phyloP scores from a whole-genome alignment of 1,140 invertebrate genomes.

The Caenorhabditis remanei region DNA sequence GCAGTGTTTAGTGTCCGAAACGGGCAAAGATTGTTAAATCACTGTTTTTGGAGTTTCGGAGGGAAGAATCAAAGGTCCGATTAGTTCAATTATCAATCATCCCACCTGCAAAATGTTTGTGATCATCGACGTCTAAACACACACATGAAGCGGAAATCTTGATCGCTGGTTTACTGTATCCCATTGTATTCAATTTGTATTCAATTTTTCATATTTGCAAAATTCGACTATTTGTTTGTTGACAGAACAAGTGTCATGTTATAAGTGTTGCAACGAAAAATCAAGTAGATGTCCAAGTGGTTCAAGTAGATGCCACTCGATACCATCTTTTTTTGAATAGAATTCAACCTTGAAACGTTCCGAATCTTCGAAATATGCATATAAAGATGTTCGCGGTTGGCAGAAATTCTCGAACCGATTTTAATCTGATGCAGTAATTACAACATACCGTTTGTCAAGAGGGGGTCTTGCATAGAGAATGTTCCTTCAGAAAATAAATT shows the following conservation, averaged over 20 bases:
- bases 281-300: constrained; percentile 18
- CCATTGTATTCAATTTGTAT: not conserved
- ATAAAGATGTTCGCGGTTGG: too few relatives aligned
- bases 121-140: not conserved
- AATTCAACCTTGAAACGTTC: not conserved
- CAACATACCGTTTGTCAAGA: too few relatives aligned
- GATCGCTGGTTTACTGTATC: not conserved
- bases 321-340: not conserved
- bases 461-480: too few relatives aligned
- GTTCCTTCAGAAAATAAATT: too few relatives aligned
- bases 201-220: too few relatives aligned
- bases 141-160: not conserved
- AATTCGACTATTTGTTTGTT: not conserved
- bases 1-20: not conserved
- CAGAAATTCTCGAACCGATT: too few relatives aligned
- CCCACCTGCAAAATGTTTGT: not conserved
- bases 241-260: not conserved
- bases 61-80: constrained; percentile 14
- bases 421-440: too few relatives aligned
- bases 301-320: constrained; percentile 24
- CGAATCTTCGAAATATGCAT: too few relatives aligned
- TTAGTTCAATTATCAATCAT: not conserved
- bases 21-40: constrained; percentile 24
- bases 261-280: constrained; percentile 9
- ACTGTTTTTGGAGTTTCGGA: not conserved